Base-by-base conservation (phyloP, 2,888 invertebrate species). In the Drosophila subquinaria region DNA sequence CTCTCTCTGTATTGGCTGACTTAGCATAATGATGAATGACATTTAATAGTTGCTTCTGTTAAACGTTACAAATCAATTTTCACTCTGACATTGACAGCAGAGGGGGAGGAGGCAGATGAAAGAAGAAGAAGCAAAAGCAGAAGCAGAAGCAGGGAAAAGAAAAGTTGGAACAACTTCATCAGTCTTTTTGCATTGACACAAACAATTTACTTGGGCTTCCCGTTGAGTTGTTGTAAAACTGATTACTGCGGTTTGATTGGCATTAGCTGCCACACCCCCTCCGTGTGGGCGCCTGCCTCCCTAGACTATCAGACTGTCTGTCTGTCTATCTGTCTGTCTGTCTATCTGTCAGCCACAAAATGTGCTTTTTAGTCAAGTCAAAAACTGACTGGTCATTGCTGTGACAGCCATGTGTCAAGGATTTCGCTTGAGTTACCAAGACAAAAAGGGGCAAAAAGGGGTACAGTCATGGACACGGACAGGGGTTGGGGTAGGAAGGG, bases 41-140 rank as follows among this genome's bases (percentile, higher is more conserved):
- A 88, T 85, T 88, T 88, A 82, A 85, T 90, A 75, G 87, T 67
- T 75, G 55, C 73, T 66, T 48, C 60, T 67, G 77, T 73, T 89
- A 90, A 90, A 90, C 77, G 85, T 89, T 90, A 89, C 89, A 90
- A 85, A 85, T 85, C 85, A 85, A 85, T 90, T 90, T 88, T 90
- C 81, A 69, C 69, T 67, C 63, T 81, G 82, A 88, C 82, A 84
- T 56, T 68, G 74, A 70, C 85, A 73, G 57, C 68, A 43, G 30
- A 30, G 30, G 30, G 30, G 30, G 30, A 6, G 51, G 10, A 40
- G 27, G 30, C 30, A 30, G 30, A 30, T 3, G 3, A 17, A 33
- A 11, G 5, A 13, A 13, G 45, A 13, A 9, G 23, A 8, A n/a
- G 23, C 0, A 11, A 4, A 11, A 1, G 23, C 11, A 5, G 11